Base-by-base conservation (phyloP, 2,888 invertebrate species). In the Stenoptilia bipunctidactyla region DNA sequence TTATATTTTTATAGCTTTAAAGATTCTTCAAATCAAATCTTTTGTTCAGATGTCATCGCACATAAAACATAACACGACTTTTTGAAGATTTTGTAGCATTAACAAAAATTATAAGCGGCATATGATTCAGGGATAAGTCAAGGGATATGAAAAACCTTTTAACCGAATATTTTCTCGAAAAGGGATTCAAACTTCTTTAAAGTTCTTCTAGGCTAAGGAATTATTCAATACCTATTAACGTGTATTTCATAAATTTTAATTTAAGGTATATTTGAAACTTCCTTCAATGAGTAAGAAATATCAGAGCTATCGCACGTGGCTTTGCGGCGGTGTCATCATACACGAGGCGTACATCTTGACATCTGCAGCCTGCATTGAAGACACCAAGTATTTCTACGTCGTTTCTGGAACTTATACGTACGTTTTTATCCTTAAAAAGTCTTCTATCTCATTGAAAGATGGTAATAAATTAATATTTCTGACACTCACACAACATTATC, bases 321-420 rank as follows among this genome's bases (percentile, higher is more conserved):
- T 71, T 4, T 71, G 69, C 20, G 68, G 67, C 0, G 70, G 70
- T 0, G 67, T 68, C 2, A 69, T 71, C 13, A 50, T 71, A 2
- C 66, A 66, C 15, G 66, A 66, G n/a, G 65, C 68, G 30, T 71
- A 63, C 30, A 63, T 70, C 38, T 54, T 70, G 0, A 70, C 68
- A 0, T 68, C 70, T 13, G 70, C 70, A 1, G 70, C 70, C 12
- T 71, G 70, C 36, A 68, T 71, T 1, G 68, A 69, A 42, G 68
- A 67, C 13, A 69, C 58, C 1, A 58, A 47, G 34, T 55, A 65
- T 41, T 67, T 70, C 44, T 68, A 68, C 36, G 54, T 68, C 0
- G 63, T 71, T 1, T 58, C 70, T n/a, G 70, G 69, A 14, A 67
- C 64, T 12, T 63, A 47, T 36, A 59, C 45, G 69, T 67, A 51